A percentile compares a stretch with the other conserved stretches of the same genome.
phyloP scores from a whole-genome alignment of 2,797 vertebrate species.

The Valencia hispanica region DNA sequence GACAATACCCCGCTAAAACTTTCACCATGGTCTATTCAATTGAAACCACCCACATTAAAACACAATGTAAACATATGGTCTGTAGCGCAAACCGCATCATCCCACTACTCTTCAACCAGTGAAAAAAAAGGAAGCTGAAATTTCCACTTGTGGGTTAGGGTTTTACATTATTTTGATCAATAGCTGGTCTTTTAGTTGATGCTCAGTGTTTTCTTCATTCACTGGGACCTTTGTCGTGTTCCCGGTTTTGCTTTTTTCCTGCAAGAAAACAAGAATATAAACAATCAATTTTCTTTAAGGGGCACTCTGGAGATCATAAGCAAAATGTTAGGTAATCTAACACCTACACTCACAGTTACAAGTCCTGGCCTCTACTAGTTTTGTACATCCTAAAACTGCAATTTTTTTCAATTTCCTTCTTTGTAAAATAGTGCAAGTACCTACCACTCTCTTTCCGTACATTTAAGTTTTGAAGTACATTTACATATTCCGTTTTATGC shows the following conservation, averaged over 20 bases:
- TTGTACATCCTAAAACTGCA: neutral
- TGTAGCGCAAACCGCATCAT: neutral
- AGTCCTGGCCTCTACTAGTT: neutral
- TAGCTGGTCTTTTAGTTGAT: neutral
- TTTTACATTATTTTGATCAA: neutral
- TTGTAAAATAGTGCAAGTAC: neutral
- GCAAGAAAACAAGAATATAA: neutral
- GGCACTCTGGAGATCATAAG: neutral
- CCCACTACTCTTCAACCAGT: neutral
- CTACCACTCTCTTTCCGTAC: neutral
- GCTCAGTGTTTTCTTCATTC: neutral
- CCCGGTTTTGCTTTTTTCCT: no score
- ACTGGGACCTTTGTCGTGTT: neutral
- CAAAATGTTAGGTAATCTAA: neutral
- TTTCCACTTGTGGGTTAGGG: neutral
- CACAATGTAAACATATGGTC: slow-evolving; percentile 1
- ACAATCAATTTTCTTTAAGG: neutral
- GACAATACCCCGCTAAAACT: neutral
- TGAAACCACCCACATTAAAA: slow-evolving; percentile 5
- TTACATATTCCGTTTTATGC: neutral
- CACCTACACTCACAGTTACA: neutral
- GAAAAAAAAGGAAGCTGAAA: neutral
- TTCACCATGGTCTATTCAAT: neutral
- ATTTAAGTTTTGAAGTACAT: neutral
- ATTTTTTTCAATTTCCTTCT: neutral